Evolutionary conservation across 2,797 vertebrate genomes (phyloP).

Genomic region (Argya squamiceps): DNA sequence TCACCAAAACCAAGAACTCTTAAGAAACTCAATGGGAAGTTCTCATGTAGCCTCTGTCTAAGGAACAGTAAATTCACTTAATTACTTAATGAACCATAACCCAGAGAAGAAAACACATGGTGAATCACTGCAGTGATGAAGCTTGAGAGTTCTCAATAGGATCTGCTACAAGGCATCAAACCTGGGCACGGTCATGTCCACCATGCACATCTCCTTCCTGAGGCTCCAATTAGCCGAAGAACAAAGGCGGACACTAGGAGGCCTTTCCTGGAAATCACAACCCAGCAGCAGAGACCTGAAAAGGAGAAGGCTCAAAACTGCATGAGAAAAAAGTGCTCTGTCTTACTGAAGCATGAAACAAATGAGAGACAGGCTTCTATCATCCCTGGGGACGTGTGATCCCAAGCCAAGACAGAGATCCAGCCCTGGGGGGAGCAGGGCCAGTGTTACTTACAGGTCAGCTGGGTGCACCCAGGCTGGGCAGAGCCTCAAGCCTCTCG

Average conservation of each 20-base stretch:
- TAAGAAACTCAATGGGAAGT: neutral
- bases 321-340: neutral
- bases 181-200: neutral
- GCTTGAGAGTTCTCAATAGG: neutral
- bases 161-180: neutral
- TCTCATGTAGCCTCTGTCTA: neutral
- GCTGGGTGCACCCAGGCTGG: neutral
- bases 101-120: neutral
- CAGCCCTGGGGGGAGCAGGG: neutral
- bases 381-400: neutral
- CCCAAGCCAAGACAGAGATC: neutral
- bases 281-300: neutral
- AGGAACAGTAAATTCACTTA: neutral
- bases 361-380: neutral
- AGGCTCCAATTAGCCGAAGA: neutral
- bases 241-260: neutral
- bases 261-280: neutral
- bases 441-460: neutral
- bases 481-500: neutral
- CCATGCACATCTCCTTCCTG: neutral
- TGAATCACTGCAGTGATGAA: neutral
- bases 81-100: neutral
- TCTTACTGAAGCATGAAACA: neutral
- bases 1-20: neutral
- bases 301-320: neutral